Conservation (phyloP, 2,888 invertebrate genomes). For the Patella pellucida region DNA sequence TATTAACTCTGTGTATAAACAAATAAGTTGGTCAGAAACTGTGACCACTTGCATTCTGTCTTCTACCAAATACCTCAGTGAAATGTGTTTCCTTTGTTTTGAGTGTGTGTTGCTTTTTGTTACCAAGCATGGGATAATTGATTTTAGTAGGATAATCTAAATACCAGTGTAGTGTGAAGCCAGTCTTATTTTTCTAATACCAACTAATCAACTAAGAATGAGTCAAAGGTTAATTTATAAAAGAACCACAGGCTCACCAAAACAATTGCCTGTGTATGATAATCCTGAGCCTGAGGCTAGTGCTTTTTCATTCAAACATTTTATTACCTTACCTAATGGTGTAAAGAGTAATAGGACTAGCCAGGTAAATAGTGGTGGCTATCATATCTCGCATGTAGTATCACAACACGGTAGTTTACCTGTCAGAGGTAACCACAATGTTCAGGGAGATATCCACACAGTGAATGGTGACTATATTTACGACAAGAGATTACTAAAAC, state of each 20-base stretch:
- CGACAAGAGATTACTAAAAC: background rate
- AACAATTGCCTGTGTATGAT: background rate
- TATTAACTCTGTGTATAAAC: too few relatives aligned
- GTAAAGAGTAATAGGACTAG: conserved; percentile 23
- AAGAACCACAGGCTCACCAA: conserved; percentile 29
- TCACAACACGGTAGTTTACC: background rate
- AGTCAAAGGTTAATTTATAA: conserved; percentile 47
- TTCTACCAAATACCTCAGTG: too few relatives aligned
- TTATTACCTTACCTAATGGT: conserved; percentile 50
- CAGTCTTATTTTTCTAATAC: background rate
- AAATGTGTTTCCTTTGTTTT: too few relatives aligned
- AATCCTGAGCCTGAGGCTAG: conserved; percentile 1
- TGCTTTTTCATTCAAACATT: conserved; percentile 47
- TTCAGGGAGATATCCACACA: too few relatives aligned
- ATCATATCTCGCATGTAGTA: background rate
- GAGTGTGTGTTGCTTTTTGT: too few relatives aligned
- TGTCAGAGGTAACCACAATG: conserved; percentile 16
- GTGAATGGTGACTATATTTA: too few relatives aligned
- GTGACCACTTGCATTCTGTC: too few relatives aligned
- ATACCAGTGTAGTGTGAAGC: background rate
- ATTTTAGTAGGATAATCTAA: too few relatives aligned
- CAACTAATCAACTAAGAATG: conserved; percentile 26
- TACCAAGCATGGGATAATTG: too few relatives aligned
- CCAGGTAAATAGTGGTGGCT: conserved; percentile 8
- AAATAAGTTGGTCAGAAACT: too few relatives aligned